These are phyloP conservation scores for Taphrorychus bicolor DNA, from an alignment of 2,888 invertebrate genomes.

Conservation along the genomic window DNA sequence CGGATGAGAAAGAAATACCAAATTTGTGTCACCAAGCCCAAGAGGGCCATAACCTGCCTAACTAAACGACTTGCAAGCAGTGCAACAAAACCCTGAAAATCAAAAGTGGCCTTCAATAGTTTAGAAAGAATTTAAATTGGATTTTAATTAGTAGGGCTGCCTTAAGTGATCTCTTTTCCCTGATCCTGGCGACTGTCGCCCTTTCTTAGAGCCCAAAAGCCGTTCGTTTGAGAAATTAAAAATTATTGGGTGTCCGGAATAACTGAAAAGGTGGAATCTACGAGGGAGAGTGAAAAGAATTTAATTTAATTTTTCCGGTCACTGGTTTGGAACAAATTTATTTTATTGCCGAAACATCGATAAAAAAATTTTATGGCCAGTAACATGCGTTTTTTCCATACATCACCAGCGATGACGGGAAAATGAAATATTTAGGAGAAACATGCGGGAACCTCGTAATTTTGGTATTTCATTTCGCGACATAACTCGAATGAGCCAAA, in stretches of 20 bases:
- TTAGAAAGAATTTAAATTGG: background rate
- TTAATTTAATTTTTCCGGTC: background rate
- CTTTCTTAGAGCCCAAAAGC: background rate
- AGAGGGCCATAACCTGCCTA: too few relatives aligned
- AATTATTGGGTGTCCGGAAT: background rate
- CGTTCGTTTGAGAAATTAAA: background rate
- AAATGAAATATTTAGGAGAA: background rate
- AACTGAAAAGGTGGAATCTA: background rate
- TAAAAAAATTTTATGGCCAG: background rate
- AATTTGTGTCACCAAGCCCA: too few relatives aligned
- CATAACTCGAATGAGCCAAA: background rate
- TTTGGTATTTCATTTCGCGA: background rate
- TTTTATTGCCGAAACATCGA: background rate
- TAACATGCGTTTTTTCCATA: background rate
- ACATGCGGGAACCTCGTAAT: background rate
- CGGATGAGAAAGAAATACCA: too few relatives aligned
- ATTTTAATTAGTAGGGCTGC: background rate
- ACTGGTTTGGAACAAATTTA: background rate
- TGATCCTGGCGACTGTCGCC: background rate
- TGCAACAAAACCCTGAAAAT: too few relatives aligned
- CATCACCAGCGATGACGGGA: background rate
- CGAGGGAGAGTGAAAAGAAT: background rate
- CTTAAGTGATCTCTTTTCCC: background rate
- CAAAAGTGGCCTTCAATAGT: too few relatives aligned
- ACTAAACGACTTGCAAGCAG: too few relatives aligned